These are phyloP conservation scores for Phragmatobia fuliginosa DNA, from an alignment of 2,888 invertebrate genomes.

Conservation along the genomic window DNA sequence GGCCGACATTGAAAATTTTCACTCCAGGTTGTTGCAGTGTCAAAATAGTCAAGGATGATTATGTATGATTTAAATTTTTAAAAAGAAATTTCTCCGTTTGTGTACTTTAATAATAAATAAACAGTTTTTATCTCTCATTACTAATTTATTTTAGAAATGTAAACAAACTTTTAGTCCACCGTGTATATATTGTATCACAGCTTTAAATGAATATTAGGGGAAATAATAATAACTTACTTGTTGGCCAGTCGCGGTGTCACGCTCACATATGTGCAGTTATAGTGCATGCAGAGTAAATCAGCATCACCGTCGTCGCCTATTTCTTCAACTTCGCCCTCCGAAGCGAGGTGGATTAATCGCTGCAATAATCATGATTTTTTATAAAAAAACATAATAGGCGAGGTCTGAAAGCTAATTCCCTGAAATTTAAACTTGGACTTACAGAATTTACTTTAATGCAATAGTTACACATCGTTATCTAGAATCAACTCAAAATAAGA, in stretches of 20 bases:
- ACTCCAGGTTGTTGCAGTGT: too few species aligned
- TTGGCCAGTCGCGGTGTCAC: slow-evolving; percentile 78
- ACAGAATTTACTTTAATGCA: neutral
- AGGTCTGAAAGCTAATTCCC: too few species aligned
- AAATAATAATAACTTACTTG: slow-evolving; percentile 62
- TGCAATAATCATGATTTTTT: slow-evolving; percentile 43
- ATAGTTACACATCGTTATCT: neutral
- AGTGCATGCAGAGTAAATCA: slow-evolving; percentile 76
- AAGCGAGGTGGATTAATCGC: slow-evolving; percentile 71
- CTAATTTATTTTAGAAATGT: too few species aligned
- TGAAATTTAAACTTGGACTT: too few species aligned
- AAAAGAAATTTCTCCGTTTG: too few species aligned
- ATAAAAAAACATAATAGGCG: neutral
- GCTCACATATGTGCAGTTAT: slow-evolving; percentile 79
- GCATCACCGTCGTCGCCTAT: slow-evolving; percentile 67
- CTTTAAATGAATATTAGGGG: neutral
- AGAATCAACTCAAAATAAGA: too few species aligned
- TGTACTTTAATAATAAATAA: too few species aligned
- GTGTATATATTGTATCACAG: neutral
- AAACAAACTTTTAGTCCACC: too few species aligned
- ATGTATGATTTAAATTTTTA: too few species aligned
- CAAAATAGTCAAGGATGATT: too few species aligned
- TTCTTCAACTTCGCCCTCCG: slow-evolving; percentile 76
- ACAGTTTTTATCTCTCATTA: too few species aligned
- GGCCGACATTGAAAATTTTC: too few species aligned